A percentile compares a stretch with the other conserved stretches of the same genome.
These are phyloP conservation scores for Planococcus citri DNA, from an alignment of 1,140 invertebrate species.

Conservation along the genomic window DNA sequence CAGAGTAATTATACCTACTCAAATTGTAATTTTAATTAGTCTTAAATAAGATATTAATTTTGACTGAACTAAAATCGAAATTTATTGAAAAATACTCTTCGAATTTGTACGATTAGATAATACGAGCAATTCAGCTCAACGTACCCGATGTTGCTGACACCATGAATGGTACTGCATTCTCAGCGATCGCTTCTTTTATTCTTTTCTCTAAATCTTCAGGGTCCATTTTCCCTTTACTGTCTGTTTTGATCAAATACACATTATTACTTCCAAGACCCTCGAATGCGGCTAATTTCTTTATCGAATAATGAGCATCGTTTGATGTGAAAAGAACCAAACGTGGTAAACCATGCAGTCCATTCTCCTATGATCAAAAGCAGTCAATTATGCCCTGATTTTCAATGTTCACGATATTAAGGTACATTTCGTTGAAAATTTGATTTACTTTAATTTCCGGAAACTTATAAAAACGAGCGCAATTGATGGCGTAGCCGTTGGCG, in stretches of 20 bases:
- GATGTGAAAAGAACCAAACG: conserved; percentile 68
- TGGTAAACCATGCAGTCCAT: conserved; percentile 51
- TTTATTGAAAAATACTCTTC: too few species aligned
- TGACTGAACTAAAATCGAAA: too few species aligned
- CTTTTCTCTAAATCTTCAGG: conserved; percentile 52
- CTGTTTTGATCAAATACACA: conserved; percentile 57
- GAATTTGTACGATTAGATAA: too few species aligned
- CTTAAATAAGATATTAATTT: too few species aligned
- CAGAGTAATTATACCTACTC: too few species aligned
- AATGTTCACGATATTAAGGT: too few species aligned
- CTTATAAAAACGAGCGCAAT: conserved; percentile 63
- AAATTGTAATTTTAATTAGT: too few species aligned
- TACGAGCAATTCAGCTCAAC: too few species aligned
- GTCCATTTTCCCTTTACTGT: conserved; percentile 65
- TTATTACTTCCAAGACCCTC: conserved; percentile 67
- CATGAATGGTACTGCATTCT: conserved; percentile 66
- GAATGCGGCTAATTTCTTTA: conserved; percentile 69
- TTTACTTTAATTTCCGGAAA: conserved; percentile 66
- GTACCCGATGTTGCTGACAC: conserved; percentile 83
- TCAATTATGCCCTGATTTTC: too few species aligned
- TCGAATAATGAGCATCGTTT: conserved; percentile 88
- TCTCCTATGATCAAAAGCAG: conserved; percentile 43
- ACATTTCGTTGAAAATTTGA: too few species aligned
- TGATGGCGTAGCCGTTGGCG: conserved; percentile 89
- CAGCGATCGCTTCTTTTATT: conserved; percentile 49